Evolutionary conservation across 1,140 invertebrate species (phyloP).

Genomic region (Hesperophylax magnus): DNA sequence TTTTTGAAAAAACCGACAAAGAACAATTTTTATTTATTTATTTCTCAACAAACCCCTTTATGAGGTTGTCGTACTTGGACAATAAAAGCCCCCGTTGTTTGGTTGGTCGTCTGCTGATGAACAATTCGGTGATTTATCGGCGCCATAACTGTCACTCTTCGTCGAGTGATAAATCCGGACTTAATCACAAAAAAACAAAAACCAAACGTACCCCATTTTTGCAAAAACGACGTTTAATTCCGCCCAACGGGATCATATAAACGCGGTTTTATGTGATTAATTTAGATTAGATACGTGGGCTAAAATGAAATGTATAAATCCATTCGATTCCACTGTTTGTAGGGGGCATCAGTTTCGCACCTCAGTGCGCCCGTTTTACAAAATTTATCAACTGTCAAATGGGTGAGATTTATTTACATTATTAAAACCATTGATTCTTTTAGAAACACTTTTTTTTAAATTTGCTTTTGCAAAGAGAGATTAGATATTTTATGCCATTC

Average conservation of each 20-base stretch:
- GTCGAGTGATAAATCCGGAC: conserved; percentile 55
- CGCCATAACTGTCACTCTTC: conserved; percentile 55
- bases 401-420: no score
- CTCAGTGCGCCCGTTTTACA: neutral
- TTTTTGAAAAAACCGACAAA: neutral
- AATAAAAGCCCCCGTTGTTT: neutral
- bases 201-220: conserved; percentile 1
- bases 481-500: no score
- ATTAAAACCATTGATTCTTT: no score
- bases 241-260: conserved; percentile 25
- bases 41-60: neutral
- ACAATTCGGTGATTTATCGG: conserved; percentile 55
- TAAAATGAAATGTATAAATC: conserved; percentile 2
- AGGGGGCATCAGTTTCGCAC: neutral
- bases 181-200: conserved; percentile 46
- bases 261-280: conserved; percentile 16
- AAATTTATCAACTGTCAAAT: neutral
- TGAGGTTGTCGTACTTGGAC: neutral
- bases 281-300: conserved; percentile 24
- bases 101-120: conserved; percentile 42
- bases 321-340: neutral
- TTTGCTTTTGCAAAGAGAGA: no score
- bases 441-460: no score
- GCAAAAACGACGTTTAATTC: conserved; percentile 38
- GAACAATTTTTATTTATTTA: no score